Evolutionary conservation across 2,797 vertebrate species (phyloP).

Genomic region (Serranus cabrilla): DNA sequence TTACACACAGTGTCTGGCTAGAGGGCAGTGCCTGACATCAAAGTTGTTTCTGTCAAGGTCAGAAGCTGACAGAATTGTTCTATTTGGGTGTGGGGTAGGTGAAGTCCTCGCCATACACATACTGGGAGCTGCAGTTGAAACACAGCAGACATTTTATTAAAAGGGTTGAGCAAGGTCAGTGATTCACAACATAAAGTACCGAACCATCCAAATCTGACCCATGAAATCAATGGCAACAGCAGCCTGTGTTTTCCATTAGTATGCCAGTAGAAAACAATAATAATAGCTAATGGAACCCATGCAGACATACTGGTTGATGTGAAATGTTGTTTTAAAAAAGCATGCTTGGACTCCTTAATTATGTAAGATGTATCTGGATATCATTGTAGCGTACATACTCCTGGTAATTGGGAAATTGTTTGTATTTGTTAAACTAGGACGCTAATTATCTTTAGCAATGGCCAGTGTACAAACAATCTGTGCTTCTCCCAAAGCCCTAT

Average conservation of each 20-base stretch:
- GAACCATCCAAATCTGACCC: conserved; percentile 26
- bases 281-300: conserved; percentile 17
- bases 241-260: conserved; percentile 17
- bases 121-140: conserved; percentile 27
- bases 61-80: conserved; percentile 43
- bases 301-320: background rate
- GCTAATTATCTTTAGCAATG: no score
- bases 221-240: conserved; percentile 30
- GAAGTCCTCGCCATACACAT: background rate
- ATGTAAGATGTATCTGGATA: background rate
- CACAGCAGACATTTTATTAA: conserved; percentile 48
- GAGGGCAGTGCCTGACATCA: conserved; percentile 58
- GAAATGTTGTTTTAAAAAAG: background rate
- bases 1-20: conserved; percentile 45
- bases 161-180: conserved; percentile 3
- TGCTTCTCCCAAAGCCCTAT: no score
- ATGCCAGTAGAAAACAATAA: conserved; percentile 24
- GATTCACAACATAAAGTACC: conserved; percentile 12
- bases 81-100: conserved; percentile 39
- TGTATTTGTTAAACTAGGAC: background rate
- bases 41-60: conserved; percentile 69
- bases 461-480: no score
- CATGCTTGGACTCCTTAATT: background rate
- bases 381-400: background rate
- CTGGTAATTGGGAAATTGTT: background rate